Conservation (phyloP, 2,797 vertebrate species). For the Apodemus agrarius region DNA sequence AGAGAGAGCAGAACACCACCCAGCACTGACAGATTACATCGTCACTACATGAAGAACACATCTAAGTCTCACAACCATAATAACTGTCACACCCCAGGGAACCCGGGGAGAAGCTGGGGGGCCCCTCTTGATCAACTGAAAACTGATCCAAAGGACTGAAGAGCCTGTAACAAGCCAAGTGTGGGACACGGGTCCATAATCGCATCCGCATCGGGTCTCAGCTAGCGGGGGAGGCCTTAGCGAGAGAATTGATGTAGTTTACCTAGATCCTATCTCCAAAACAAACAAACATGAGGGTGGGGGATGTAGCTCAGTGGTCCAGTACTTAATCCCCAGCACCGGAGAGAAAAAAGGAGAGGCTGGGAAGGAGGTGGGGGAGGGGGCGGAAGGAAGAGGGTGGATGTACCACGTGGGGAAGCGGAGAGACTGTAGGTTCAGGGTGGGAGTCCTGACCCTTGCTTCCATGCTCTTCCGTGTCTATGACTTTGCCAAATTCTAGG, state of each 20-base stretch:
- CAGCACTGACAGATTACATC: background rate
- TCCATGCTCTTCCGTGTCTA: background rate
- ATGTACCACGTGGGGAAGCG: too few species aligned
- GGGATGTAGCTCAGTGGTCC: background rate
- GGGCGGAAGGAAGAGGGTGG: background rate
- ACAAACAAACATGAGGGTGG: background rate
- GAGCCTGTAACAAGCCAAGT: background rate
- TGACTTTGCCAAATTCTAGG: too few species aligned
- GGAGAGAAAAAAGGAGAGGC: background rate
- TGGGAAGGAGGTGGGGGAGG: background rate
- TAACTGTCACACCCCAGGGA: background rate
- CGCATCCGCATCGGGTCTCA: accelerated
- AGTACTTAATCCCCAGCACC: background rate
- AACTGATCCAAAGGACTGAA: background rate
- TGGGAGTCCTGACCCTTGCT: accelerated
- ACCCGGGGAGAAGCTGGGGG: background rate
- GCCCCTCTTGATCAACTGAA: background rate
- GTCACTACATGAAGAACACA: accelerated
- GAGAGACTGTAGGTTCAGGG: background rate
- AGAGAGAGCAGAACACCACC: background rate
- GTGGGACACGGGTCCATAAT: background rate
- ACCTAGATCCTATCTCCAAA: background rate
- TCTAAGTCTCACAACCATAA: background rate
- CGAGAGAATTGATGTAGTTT: background rate
- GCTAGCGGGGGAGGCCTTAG: too few species aligned